A percentile compares a stretch with the other conserved stretches of the same genome.
These are phyloP conservation scores for Acropora yongei DNA, from an alignment of 64 coral and sea anemone genomes.

Conservation along the genomic window DNA sequence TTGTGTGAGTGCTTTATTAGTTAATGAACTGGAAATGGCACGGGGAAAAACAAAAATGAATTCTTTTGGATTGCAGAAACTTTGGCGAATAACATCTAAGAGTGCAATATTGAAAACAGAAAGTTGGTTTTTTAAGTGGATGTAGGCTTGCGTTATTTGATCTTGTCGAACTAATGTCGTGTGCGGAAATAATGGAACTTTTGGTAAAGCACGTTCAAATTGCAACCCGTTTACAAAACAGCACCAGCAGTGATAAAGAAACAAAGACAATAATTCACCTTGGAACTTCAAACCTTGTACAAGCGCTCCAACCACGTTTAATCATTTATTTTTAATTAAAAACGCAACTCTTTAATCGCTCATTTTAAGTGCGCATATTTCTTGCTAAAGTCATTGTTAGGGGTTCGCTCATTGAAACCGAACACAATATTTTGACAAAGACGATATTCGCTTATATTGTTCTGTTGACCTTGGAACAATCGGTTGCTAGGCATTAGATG, in stretches of 20 bases:
- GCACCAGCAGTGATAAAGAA: background rate
- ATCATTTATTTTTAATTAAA: background rate
- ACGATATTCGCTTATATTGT: background rate
- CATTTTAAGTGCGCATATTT: background rate
- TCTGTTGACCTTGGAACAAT: background rate
- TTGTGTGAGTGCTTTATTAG: background rate
- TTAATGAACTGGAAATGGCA: conserved; percentile 40
- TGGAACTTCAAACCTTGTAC: background rate
- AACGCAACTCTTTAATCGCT: background rate
- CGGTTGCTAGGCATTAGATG: conserved; percentile 9
- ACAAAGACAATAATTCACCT: background rate
- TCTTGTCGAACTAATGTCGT: conserved; percentile 6
- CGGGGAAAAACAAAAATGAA: background rate
- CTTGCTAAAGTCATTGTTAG: background rate
- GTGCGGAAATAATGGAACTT: background rate
- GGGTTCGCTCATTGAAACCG: background rate
- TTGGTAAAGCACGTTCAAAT: background rate
- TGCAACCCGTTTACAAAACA: conserved; percentile 10
- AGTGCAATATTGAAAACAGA: background rate
- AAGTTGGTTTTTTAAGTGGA: background rate
- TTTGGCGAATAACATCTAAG: too few species aligned
- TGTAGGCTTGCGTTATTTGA: background rate
- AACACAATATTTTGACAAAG: background rate
- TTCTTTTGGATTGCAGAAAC: too few species aligned
- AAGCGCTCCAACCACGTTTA: background rate